Conservation (phyloP, 2,113 vertebrate genomes). For the Leuciscus idus region DNA sequence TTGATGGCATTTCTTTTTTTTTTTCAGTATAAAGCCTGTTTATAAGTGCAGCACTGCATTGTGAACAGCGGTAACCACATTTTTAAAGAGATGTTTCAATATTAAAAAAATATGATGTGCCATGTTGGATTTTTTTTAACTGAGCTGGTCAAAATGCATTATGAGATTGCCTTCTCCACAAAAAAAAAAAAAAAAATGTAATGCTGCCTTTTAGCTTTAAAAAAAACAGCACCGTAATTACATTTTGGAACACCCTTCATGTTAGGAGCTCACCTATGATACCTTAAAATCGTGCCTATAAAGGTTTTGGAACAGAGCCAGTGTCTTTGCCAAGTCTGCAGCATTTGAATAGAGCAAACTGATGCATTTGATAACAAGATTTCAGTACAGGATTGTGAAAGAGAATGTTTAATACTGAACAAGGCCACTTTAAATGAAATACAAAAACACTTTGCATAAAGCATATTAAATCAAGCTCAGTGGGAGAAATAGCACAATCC, state of each 20-base stretch:
- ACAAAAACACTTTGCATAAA: neutral
- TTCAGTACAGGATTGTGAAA: neutral
- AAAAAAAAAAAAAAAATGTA: neutral
- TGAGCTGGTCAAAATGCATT: neutral
- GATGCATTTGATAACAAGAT: neutral
- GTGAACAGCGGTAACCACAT: too few relatives aligned
- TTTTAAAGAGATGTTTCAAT: neutral
- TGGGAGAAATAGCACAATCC: neutral
- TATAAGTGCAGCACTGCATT: too few relatives aligned
- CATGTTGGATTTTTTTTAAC: neutral
- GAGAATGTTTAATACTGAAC: neutral
- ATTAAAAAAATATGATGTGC: neutral
- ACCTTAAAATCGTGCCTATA: neutral
- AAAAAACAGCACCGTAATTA: neutral
- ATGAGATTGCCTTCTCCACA: neutral
- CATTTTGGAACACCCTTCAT: neutral
- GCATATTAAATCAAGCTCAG: neutral
- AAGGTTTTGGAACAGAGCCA: neutral
- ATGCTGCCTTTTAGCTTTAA: neutral
- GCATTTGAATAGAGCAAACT: conserved; percentile 1
- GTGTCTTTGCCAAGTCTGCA: neutral
- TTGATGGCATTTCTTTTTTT: too few relatives aligned
- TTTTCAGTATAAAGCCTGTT: too few relatives aligned
- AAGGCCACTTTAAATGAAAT: neutral
- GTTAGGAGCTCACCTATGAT: neutral